Evolutionary conservation across 2,797 vertebrate genomes (phyloP).

Genomic region (Sorex maritimensis): DNA sequence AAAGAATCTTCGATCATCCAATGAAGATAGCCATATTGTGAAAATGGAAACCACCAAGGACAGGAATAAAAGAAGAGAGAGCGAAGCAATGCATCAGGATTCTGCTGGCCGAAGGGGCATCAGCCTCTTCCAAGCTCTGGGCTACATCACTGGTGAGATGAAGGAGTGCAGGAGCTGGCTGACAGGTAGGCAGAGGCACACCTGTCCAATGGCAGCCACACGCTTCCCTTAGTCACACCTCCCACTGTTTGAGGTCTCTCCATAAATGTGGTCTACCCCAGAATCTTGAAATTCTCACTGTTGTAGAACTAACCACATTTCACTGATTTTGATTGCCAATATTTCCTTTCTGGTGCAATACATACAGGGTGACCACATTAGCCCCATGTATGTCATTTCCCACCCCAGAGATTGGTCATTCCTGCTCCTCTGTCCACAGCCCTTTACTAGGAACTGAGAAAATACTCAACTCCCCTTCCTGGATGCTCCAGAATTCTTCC

Average conservation of each 20-base stretch:
- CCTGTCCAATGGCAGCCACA: no score
- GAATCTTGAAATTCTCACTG: neutral
- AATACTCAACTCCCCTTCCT: neutral
- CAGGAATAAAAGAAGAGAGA: slow-evolving; percentile 47
- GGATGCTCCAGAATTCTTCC: neutral
- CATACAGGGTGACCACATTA: neutral
- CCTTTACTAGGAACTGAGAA: slow-evolving; percentile 31
- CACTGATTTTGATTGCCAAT: slow-evolving; percentile 23
- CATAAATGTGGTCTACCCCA: neutral
- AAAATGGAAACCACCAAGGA: slow-evolving; percentile 80
- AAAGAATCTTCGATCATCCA: slow-evolving; percentile 92
- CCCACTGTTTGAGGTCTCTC: neutral
- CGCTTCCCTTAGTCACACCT: neutral
- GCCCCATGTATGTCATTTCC: neutral
- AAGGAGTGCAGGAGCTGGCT: slow-evolving; percentile 94
- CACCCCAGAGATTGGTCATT: neutral
- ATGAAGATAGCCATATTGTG: slow-evolving; percentile 86
- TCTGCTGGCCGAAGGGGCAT: slow-evolving; percentile 14
- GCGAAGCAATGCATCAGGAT: neutral
- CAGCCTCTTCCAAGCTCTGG: slow-evolving; percentile 89
- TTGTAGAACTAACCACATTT: slow-evolving; percentile 44
- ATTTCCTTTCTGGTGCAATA: neutral
- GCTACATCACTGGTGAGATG: slow-evolving; percentile 96
- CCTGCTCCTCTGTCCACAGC: neutral
- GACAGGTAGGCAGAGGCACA: slow-evolving; percentile 92